phyloP scores from a whole-genome alignment of 2,113 vertebrate species.

The Nyctereutes procyonoides region DNA sequence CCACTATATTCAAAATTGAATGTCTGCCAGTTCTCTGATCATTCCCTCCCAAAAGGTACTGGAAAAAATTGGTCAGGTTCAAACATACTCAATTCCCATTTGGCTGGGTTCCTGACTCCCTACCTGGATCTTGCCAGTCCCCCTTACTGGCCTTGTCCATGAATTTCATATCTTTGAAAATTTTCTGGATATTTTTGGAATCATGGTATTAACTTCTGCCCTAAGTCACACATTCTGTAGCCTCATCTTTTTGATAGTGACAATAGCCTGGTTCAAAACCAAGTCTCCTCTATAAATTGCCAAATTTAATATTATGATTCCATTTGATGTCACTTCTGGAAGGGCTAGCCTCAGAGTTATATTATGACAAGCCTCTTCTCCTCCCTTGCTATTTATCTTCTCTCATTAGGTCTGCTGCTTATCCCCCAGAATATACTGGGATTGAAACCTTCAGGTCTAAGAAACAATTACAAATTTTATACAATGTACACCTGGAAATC shows the following conservation, averaged over 20 bases:
- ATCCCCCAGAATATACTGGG: background rate
- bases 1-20: conserved; percentile 47
- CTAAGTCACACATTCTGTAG: background rate
- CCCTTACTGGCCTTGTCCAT: background rate
- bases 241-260: background rate
- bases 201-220: background rate
- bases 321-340: background rate
- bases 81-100: background rate
- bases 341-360: background rate
- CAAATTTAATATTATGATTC: background rate
- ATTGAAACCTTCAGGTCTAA: background rate
- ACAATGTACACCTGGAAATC: background rate
- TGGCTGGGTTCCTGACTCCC: background rate
- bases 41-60: background rate
- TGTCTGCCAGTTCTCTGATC: background rate
- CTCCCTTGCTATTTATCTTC: background rate
- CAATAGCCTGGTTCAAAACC: background rate
- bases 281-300: background rate
- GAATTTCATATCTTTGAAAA: background rate
- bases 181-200: background rate
- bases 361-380: background rate
- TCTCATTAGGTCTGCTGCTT: background rate
- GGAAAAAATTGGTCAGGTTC: background rate
- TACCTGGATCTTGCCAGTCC: background rate
- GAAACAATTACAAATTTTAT: background rate